Conservation (phyloP, 2,888 invertebrate species). For the Auanema freiburgensis region DNA sequence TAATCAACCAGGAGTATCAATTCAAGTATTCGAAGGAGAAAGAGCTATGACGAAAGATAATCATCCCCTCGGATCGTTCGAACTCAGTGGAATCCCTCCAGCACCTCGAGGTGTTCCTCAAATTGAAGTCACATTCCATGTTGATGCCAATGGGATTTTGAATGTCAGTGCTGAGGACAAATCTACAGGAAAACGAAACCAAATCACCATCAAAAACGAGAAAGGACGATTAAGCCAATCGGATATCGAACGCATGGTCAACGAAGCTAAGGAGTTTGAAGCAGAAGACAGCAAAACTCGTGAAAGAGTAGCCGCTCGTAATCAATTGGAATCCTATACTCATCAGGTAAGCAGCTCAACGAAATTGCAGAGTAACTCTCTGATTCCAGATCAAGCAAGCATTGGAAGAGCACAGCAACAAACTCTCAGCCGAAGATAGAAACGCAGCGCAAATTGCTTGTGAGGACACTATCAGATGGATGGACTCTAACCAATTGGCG, state of each 20-base stretch:
- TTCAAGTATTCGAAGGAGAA: conserved; percentile 76
- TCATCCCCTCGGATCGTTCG: conserved; percentile 64
- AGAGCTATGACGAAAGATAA: conserved; percentile 68
- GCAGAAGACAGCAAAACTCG: conserved; percentile 71
- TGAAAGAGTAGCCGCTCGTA: conserved; percentile 76
- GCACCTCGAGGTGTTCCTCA: conserved; percentile 65
- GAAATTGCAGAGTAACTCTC: background rate
- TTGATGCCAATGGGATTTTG: conserved; percentile 65
- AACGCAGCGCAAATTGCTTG: conserved; percentile 81
- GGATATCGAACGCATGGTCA: conserved; percentile 83
- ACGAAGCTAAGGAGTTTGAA: conserved; percentile 88
- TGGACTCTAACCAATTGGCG: conserved; percentile 74
- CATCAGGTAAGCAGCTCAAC: conserved; percentile 22
- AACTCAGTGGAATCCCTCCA: conserved; percentile 64
- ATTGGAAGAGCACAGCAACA: conserved; percentile 73
- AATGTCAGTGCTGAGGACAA: too few relatives aligned
- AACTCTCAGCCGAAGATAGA: conserved; percentile 82
- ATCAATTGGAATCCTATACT: conserved; percentile 82
- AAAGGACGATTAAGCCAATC: conserved; percentile 86
- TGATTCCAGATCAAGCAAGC: conserved; percentile 51
- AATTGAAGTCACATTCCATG: conserved; percentile 70
- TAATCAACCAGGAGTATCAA: conserved; percentile 86
- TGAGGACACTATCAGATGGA: conserved; percentile 81
- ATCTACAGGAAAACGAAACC: conserved; percentile 60
- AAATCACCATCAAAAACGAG: conserved; percentile 60